Conservation (phyloP, 2,797 vertebrate genomes). For the Alca torda region DNA sequence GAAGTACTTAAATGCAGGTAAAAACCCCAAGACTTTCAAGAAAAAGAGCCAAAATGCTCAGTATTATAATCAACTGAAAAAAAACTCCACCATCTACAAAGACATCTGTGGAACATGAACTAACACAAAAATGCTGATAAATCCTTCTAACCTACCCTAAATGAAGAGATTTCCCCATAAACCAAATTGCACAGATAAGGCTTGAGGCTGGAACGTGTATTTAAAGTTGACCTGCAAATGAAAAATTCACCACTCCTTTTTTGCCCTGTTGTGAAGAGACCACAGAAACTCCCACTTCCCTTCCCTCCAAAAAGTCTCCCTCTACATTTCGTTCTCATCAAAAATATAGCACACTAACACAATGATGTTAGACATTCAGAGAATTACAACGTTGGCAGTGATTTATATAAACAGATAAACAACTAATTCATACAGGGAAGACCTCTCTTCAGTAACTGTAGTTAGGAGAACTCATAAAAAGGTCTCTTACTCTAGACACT, state of each 20-base stretch:
- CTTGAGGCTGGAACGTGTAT: slow-evolving; percentile 64
- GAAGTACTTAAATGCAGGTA: not conserved
- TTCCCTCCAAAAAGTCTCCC: not conserved
- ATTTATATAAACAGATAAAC: not conserved
- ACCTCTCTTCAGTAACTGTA: not conserved
- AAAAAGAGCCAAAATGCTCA: not conserved
- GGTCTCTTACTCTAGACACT: not conserved
- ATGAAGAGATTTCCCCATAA: not conserved
- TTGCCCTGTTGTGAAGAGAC: not conserved
- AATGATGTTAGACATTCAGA: not conserved
- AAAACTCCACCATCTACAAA: not conserved
- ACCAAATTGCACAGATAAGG: not conserved
- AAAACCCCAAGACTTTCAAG: not conserved
- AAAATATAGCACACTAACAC: not conserved
- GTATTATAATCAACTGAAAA: not conserved
- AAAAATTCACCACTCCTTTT: not conserved
- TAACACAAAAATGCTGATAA: not conserved
- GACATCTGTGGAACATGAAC: not conserved
- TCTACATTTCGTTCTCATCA: not conserved
- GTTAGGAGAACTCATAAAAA: not conserved
- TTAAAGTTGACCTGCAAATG: slow-evolving; percentile 70
- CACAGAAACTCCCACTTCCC: not conserved
- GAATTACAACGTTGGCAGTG: not conserved
- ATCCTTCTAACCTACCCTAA: not conserved
- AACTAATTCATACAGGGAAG: not conserved